Conservation (phyloP, 2,113 vertebrate genomes). For the Malurus melanocephalus region DNA sequence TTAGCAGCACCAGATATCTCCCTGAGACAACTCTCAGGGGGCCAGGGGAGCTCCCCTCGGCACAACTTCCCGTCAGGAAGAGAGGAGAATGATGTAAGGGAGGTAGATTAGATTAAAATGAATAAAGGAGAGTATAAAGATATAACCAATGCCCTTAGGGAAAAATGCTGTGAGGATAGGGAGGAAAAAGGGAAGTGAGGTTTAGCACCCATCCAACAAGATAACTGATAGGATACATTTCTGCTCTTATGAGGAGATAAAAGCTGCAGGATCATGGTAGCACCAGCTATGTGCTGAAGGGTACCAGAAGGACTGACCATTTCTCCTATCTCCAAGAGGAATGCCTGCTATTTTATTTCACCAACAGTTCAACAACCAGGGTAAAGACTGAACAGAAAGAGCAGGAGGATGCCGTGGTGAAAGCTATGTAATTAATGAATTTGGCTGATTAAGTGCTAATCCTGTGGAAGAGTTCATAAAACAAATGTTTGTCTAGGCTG, state of each 20-base stretch:
- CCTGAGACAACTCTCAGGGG: background rate
- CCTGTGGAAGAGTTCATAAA: background rate
- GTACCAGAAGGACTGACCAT: background rate
- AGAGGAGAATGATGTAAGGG: conserved; percentile 29
- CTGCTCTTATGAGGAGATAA: background rate
- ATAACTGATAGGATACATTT: background rate
- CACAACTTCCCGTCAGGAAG: background rate
- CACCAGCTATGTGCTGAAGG: background rate
- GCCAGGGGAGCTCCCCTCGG: background rate
- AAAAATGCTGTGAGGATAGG: background rate
- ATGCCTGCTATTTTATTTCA: conserved; percentile 5
- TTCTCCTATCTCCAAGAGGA: background rate
- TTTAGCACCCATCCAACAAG: background rate
- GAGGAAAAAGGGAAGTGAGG: background rate
- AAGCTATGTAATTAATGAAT: background rate
- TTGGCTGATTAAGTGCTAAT: background rate
- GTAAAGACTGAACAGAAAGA: background rate
- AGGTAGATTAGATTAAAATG: conserved; percentile 46
- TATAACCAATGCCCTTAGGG: background rate
- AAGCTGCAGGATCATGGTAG: background rate
- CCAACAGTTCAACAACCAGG: background rate
- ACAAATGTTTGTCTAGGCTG: background rate
- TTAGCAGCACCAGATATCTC: background rate
- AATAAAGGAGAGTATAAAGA: background rate
- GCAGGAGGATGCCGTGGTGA: background rate